phyloP scores from a whole-genome alignment of 2,888 invertebrate species.

The Eulithis testata region DNA sequence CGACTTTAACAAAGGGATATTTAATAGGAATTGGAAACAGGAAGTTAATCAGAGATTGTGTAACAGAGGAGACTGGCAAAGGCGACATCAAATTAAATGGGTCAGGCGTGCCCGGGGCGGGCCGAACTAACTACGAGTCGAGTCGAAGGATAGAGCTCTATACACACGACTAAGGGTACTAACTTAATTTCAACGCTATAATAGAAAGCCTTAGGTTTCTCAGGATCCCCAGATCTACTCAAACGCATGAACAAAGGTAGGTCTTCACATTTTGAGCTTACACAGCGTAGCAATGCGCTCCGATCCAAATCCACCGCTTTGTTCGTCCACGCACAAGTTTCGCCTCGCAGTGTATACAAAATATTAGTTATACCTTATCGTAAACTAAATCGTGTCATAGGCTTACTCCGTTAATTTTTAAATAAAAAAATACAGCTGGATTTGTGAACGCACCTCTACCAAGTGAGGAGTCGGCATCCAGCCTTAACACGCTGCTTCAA shows the following conservation, averaged over 20 bases:
- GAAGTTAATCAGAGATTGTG: slow-evolving; percentile 74
- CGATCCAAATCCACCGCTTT: too few species aligned
- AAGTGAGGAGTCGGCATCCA: slow-evolving; percentile 37
- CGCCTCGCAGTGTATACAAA: too few species aligned
- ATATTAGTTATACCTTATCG: too few species aligned
- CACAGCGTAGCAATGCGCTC: too few species aligned
- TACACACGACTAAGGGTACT: slow-evolving; percentile 12
- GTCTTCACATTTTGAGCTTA: too few species aligned
- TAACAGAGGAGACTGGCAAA: slow-evolving; percentile 57
- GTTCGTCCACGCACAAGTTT: too few species aligned
- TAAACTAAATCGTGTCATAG: too few species aligned
- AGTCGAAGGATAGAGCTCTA: slow-evolving; percentile 30
- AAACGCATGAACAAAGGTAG: too few species aligned
- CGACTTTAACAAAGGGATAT: slow-evolving; percentile 62
- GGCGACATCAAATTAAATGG: slow-evolving; percentile 70
- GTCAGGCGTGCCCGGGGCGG: slow-evolving; percentile 57
- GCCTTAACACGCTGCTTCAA: slow-evolving; percentile 62
- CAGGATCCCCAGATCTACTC: too few species aligned
- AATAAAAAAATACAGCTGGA: too few species aligned
- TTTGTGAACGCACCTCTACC: slow-evolving; percentile 30
- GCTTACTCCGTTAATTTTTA: too few species aligned
- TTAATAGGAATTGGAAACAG: slow-evolving; percentile 78
- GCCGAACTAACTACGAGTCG: slow-evolving; percentile 39
- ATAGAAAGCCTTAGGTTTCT: too few species aligned
- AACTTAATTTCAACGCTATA: neutral